Evolutionary conservation across 2,888 invertebrate species (phyloP).

Genomic region (Noctua comes): DNA sequence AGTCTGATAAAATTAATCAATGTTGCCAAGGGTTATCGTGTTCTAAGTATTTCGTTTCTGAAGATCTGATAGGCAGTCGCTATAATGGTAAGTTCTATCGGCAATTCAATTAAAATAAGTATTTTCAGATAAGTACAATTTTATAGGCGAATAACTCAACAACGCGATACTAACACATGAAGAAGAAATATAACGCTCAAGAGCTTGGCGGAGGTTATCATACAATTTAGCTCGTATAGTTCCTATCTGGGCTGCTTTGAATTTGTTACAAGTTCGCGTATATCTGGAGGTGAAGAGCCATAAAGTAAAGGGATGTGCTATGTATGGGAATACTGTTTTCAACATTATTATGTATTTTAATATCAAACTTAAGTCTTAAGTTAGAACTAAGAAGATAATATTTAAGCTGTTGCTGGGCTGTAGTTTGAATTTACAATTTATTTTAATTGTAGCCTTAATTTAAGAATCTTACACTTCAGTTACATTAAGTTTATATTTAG

Average conservation of each 20-base stretch:
- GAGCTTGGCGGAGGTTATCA: conserved; percentile 66
- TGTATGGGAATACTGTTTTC: neutral
- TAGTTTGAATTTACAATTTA: neutral
- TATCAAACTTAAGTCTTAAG: neutral
- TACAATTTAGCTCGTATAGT: conserved; percentile 72
- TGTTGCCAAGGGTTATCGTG: neutral
- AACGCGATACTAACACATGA: conserved; percentile 5
- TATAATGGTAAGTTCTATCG: too few relatives aligned
- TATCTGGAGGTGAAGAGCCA: conserved; percentile 43
- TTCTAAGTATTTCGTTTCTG: neutral
- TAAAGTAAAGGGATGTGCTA: conserved; percentile 22
- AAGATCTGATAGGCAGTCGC: neutral
- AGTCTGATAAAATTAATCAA: neutral
- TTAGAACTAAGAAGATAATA: neutral
- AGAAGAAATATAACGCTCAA: conserved; percentile 59
- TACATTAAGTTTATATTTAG: too few relatives aligned
- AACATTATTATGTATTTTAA: too few relatives aligned
- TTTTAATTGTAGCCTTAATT: too few relatives aligned
- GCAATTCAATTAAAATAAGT: neutral
- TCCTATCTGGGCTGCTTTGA: conserved; percentile 71
- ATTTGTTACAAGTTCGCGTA: conserved; percentile 77
- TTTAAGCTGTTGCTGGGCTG: neutral
- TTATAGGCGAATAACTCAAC: conserved; percentile 29
- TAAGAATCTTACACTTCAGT: too few relatives aligned
- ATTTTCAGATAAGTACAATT: neutral